These are phyloP conservation scores for Antheraea mylitta DNA, from an alignment of 1,140 invertebrate genomes.

Conservation along the genomic window DNA sequence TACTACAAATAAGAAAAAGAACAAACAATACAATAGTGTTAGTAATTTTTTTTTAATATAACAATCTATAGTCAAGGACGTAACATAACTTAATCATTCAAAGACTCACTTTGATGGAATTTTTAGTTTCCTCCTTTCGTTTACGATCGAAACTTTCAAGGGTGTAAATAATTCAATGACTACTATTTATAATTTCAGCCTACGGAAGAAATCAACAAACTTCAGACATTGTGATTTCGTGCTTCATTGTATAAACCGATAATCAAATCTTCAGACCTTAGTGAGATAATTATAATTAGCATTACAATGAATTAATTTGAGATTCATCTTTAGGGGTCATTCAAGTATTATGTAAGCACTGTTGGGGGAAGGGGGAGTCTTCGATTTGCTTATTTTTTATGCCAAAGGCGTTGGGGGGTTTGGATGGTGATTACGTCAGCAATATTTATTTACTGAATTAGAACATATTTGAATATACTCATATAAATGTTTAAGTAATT, in stretches of 20 bases:
- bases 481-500: too few relatives aligned
- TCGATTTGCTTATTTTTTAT: too few relatives aligned
- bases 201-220: not conserved
- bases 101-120: conserved; percentile 7
- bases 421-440: too few relatives aligned
- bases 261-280: not conserved
- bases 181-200: not conserved
- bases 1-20: too few relatives aligned
- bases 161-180: conserved; percentile 1
- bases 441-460: too few relatives aligned
- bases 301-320: not conserved
- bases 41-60: not conserved
- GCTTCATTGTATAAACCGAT: not conserved
- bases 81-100: conserved; percentile 15
- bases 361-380: too few relatives aligned
- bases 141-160: conserved; percentile 19
- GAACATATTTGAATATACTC: too few relatives aligned
- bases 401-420: too few relatives aligned
- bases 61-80: conserved; percentile 26
- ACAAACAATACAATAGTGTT: too few relatives aligned
- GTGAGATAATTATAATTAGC: not conserved
- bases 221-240: not conserved
- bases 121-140: conserved; percentile 22
- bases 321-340: too few relatives aligned
- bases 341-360: too few relatives aligned